Base-by-base conservation (phyloP, 2,888 invertebrate genomes). In the Chromoteleia sp. region DNA sequence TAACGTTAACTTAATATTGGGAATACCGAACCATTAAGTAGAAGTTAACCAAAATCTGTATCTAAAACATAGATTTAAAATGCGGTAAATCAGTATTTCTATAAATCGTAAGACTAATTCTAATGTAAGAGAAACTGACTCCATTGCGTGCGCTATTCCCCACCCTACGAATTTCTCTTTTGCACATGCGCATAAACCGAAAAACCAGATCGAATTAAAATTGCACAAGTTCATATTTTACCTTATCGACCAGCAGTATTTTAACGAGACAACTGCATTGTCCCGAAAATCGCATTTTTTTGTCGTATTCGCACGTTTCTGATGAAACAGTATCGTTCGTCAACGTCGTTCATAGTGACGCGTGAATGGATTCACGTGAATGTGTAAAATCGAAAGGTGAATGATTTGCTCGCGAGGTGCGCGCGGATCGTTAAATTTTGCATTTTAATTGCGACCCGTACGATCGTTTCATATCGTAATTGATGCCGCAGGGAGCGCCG, bases 361-460 rank as follows among this genome's bases (percentile, higher is more conserved):
- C 58, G 58, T 33, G 59, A 75, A 58, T 58, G 33, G n/a, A 39
- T 65, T 21, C 65, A 63, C 45, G 29, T 41, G 41, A 54, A 68
- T 21, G 76, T 39, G 68, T 61, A 76, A 68, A 70, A 70, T 63
- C 63, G 61, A 54, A 63, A 58, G 54, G 61, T 30, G 52, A 56
- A 61, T 56, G 61, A 61, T 70, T 70, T 8, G 70, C 68, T 45
- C 39, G 54, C 52, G 76, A 54, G 59, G 17, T 54, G 76, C 76
- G 63, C 83, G 67, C 78, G 74, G 84, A 87, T 87, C 83, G 86
- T 86, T 84, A 86, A 87, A 85, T 87, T 88, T 87, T 86, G 84
- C 86, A 86, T 87, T 88, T 88, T 87, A 87, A 88, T 88, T 87
- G 85, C 86, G 83, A 88, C 86, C 73, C 70, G 68, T 76, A 71